A percentile compares a stretch with the other conserved stretches of the same genome.
Evolutionary conservation across 2,113 vertebrate genomes (phyloP).

Genomic region (Nansenia antarctica): DNA sequence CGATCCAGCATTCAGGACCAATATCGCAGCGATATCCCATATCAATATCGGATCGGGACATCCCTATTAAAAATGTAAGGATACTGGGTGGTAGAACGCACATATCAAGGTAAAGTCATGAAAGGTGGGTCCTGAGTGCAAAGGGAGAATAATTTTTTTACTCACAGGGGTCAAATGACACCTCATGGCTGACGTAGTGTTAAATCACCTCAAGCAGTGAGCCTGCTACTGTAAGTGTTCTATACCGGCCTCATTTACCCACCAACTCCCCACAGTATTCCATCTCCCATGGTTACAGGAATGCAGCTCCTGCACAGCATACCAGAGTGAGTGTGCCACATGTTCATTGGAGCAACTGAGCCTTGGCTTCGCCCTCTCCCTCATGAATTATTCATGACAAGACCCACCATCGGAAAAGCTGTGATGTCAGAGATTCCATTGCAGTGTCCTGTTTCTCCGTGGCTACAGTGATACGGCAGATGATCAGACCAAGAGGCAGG

Average conservation of each 20-base stretch:
- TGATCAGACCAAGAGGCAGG: not conserved
- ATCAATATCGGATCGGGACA: no score
- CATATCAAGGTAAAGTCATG: no score
- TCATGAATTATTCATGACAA: slow-evolving; percentile 69
- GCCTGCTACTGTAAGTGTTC: slow-evolving; percentile 6
- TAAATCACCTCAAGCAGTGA: slow-evolving; percentile 38
- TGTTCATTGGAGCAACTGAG: slow-evolving; percentile 51
- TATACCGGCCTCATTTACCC: slow-evolving; percentile 28
- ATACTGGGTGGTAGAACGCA: no score
- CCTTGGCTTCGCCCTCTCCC: slow-evolving; percentile 36
- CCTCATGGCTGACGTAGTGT: slow-evolving; percentile 29
- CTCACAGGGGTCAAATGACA: no score
- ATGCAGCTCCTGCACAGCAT: slow-evolving; percentile 23
- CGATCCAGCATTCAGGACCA: no score
- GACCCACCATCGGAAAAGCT: slow-evolving; percentile 57
- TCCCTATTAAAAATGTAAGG: no score
- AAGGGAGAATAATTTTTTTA: no score
- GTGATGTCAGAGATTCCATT: slow-evolving; percentile 70
- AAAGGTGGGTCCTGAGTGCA: no score
- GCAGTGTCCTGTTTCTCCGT: slow-evolving; percentile 52
- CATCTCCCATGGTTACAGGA: slow-evolving; percentile 34
- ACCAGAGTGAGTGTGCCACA: slow-evolving; percentile 53
- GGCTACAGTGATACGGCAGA: slow-evolving; percentile 51
- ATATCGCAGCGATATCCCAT: no score
- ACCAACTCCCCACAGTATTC: slow-evolving; percentile 19